phyloP scores from a whole-genome alignment of 2,113 vertebrate species.

The Chaenocephalus aceratus region DNA sequence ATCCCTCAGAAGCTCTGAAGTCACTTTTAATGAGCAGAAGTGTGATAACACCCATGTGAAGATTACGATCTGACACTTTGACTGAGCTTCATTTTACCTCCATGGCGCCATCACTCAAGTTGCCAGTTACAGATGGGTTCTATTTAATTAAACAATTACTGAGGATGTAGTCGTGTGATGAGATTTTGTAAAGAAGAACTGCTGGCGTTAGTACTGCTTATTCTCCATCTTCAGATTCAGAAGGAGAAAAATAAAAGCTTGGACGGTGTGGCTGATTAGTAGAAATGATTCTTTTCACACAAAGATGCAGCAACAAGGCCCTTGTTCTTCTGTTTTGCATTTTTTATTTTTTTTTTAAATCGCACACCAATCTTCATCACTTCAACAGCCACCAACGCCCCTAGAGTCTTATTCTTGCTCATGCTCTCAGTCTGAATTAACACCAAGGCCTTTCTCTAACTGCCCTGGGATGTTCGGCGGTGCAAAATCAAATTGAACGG shows the following conservation, averaged over 20 bases:
- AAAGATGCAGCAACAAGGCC: conserved; percentile 26
- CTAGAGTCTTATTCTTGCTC: conserved; percentile 64
- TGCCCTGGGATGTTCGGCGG: conserved; percentile 72
- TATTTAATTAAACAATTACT: conserved; percentile 63
- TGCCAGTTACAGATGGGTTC: conserved; percentile 47
- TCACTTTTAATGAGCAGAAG: conserved; percentile 68
- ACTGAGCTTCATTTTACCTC: conserved; percentile 51
- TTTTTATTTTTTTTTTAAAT: conserved; percentile 53
- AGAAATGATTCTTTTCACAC: conserved; percentile 28
- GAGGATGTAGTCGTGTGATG: conserved; percentile 26
- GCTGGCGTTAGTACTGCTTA: neutral
- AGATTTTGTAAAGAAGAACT: conserved; percentile 26
- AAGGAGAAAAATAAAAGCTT: neutral
- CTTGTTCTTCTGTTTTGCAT: conserved; percentile 61
- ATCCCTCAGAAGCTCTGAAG: conserved; percentile 57
- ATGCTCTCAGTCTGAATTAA: conserved; percentile 76
- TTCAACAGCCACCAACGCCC: conserved; percentile 59
- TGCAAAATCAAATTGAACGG: conserved; percentile 80
- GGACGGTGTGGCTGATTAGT: conserved; percentile 37
- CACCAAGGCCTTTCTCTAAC: conserved; percentile 71
- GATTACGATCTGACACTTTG: conserved; percentile 67
- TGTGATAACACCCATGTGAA: conserved; percentile 65
- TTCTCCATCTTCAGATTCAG: no score
- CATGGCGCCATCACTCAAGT: conserved; percentile 50
- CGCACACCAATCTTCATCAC: conserved; percentile 75